A percentile compares a stretch with the other conserved stretches of the same genome.
Conservation (phyloP, 2,888 invertebrate species). For the Drosophila rellima region DNA sequence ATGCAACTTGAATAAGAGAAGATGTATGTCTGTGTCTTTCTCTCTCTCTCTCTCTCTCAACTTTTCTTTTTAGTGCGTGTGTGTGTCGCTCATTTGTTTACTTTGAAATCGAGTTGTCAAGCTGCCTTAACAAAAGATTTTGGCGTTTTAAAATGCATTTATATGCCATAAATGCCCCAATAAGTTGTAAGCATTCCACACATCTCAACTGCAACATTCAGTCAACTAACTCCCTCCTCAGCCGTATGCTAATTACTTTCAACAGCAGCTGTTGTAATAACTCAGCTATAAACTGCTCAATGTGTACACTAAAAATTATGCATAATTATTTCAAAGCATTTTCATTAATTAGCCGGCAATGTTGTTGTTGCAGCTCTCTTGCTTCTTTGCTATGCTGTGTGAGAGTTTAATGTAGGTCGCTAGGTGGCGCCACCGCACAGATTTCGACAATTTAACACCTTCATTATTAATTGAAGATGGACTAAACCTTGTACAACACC, state of each 20-base stretch:
- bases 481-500: constrained; percentile 46
- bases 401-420: constrained; percentile 57
- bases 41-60: not conserved
- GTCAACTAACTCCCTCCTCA: not conserved
- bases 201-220: not conserved
- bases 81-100: constrained; percentile 70
- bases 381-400: constrained; percentile 14
- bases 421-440: constrained; percentile 69
- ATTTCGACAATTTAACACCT: constrained; percentile 82
- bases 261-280: constrained; percentile 73
- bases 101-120: constrained; percentile 76
- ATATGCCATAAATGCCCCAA: constrained; percentile 36
- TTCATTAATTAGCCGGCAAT: constrained; percentile 79
- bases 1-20: constrained; percentile 60
- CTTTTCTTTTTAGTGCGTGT: constrained; percentile 21
- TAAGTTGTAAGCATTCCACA: constrained; percentile 28
- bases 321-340: constrained; percentile 84
- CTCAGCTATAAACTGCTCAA: constrained; percentile 82
- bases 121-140: constrained; percentile 43
- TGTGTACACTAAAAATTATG: constrained; percentile 84
- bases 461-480: constrained; percentile 83
- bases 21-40: not conserved
- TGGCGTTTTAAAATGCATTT: constrained; percentile 59
- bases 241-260: constrained; percentile 77
- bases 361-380: constrained; percentile 9